phyloP scores from a whole-genome alignment of 1,140 invertebrate genomes.

The silkworm (Bombyx mori) region DNA sequence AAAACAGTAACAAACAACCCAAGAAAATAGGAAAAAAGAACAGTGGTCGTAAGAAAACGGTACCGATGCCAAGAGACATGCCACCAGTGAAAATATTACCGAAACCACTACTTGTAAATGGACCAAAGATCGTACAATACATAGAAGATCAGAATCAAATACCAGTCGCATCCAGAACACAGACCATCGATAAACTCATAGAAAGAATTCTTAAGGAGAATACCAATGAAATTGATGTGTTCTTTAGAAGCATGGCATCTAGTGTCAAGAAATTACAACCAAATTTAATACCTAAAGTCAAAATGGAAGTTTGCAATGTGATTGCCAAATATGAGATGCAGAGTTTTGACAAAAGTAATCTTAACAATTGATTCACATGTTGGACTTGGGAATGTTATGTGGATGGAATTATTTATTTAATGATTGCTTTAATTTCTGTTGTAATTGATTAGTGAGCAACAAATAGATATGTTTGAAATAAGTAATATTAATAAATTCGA shows the following conservation, averaged over 20 bases:
- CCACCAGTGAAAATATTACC: conserved; percentile 60
- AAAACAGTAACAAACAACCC: conserved; percentile 24
- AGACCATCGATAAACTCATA: conserved; percentile 56
- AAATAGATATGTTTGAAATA: too few relatives aligned
- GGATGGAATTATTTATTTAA: background rate
- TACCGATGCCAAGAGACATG: conserved; percentile 42
- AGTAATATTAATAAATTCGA: too few relatives aligned
- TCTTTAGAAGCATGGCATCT: conserved; percentile 64
- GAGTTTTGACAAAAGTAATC: conserved; percentile 47
- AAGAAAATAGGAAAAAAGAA: conserved; percentile 47
- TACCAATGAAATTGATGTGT: conserved; percentile 63
- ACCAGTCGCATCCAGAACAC: conserved; percentile 37
- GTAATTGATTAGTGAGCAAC: background rate
- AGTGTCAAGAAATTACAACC: conserved; percentile 64
- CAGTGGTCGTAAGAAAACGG: conserved; percentile 43
- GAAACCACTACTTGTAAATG: conserved; percentile 49
- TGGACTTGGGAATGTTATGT: background rate
- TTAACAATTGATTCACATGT: conserved; percentile 1
- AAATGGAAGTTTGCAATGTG: conserved; percentile 67
- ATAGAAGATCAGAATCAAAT: conserved; percentile 45
- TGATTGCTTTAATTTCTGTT: background rate
- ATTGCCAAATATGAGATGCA: conserved; percentile 67
- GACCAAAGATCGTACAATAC: conserved; percentile 48
- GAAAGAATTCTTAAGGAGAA: conserved; percentile 58
- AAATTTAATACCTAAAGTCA: conserved; percentile 62